Base-by-base conservation (phyloP, 2,113 vertebrate genomes). In the Falco punctatus region DNA sequence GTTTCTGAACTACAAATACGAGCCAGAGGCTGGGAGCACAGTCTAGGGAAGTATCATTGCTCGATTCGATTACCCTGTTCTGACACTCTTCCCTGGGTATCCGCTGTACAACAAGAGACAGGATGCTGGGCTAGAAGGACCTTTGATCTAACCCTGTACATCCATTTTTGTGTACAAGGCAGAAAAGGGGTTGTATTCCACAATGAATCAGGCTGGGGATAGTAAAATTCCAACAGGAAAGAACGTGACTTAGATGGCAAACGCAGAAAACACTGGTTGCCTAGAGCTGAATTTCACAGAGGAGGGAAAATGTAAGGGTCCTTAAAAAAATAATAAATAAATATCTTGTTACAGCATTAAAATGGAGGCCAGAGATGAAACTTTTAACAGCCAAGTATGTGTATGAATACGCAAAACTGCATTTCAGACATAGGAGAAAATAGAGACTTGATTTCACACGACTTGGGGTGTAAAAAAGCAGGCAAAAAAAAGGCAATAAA, bases 401-500 rank as follows among this genome's bases (percentile, higher is more conserved):
- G 22, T 93, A 87, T 69, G 81, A 94, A 94, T 91, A 92, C 40
- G 89, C 49, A 95, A 88, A 85, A 81, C 19, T 42, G 42, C 57
- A 73, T 61, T 94, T 91, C 62, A 87, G 49, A 70, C 4, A 7
- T 5, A 62, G 70, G 79, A 70, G 58, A 54, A 52, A 91, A 81
- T 3, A 81, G 33, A 96, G 16, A 49, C 81, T 69, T 77, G 46
- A 87, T 85, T 94, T 94, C 87, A 88, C 61, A 42, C 0, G 1
- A 85, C 57, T 70, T 80, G 51, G 49, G 83, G 81, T 77, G 66
- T 57, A 91, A 87, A 73, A 57, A 78, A 35, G 27, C 12, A 79
- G 42, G 67, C 10, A 72, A 40, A 87, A 83, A 84, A 86, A 66
- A 75, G 23, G 38, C 42, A 52, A 80, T 88, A 90, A 90, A 94